phyloP scores from a whole-genome alignment of 2,888 invertebrate species.

The Acleris emargana region DNA sequence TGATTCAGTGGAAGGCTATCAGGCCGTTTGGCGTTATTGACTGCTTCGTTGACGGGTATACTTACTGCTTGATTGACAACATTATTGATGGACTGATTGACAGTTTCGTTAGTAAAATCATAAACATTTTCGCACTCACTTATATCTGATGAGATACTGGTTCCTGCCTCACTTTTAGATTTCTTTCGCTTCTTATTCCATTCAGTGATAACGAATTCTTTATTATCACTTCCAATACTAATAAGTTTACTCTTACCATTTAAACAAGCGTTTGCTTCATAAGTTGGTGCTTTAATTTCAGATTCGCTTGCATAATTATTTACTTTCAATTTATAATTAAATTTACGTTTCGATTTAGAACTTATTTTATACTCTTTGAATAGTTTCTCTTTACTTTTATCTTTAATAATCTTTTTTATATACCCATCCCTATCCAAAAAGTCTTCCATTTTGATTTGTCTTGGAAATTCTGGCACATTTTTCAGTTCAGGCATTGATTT shows the following conservation, averaged over 20 bases:
- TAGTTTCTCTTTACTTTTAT: slow-evolving; percentile 42
- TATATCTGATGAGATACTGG: slow-evolving; percentile 51
- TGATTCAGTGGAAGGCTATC: slow-evolving; percentile 35
- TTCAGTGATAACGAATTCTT: slow-evolving; percentile 47
- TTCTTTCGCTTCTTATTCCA: slow-evolving; percentile 57
- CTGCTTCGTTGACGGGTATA: slow-evolving; percentile 5
- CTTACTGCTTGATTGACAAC: slow-evolving; percentile 39
- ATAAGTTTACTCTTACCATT: slow-evolving; percentile 55
- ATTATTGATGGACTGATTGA: slow-evolving; percentile 40
- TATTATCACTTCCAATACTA: slow-evolving; percentile 47
- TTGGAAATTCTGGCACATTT: slow-evolving; percentile 71
- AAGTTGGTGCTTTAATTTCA: slow-evolving; percentile 50
- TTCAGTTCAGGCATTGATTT: slow-evolving; percentile 77
- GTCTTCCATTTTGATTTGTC: slow-evolving; percentile 68
- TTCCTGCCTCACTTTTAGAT: slow-evolving; percentile 49
- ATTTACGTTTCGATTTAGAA: slow-evolving; percentile 39
- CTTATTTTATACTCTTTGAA: slow-evolving; percentile 50
- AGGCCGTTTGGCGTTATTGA: slow-evolving; percentile 26
- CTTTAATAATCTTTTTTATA: slow-evolving; percentile 57
- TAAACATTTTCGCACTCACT: slow-evolving; percentile 47
- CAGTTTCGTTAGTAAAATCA: slow-evolving; percentile 45
- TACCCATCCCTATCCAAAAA: slow-evolving; percentile 59
- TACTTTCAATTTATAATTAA: slow-evolving; percentile 49
- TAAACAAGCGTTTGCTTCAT: slow-evolving; percentile 56
- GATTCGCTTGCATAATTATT: slow-evolving; percentile 51